Conservation (phyloP, 2,888 invertebrate genomes). For the Ferrisia virgata region DNA sequence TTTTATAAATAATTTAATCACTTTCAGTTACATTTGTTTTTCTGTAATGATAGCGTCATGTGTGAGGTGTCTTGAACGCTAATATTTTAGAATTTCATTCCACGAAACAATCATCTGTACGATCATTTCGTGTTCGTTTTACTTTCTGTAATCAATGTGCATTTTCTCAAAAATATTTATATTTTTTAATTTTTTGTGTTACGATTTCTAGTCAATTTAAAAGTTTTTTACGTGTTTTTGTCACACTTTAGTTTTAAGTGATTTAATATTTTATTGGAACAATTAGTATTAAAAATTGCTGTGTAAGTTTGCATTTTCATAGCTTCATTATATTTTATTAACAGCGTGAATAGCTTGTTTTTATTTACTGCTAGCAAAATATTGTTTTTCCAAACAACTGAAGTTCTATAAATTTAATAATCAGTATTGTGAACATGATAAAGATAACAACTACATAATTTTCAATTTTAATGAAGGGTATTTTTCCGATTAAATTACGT, state of each 20-base stretch:
- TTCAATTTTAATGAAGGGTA: no score
- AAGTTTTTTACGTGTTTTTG: background rate
- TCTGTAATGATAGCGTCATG: no score
- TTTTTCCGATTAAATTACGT: no score
- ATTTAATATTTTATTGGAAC: background rate
- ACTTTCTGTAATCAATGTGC: background rate
- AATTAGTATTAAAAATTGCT: background rate
- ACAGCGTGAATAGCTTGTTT: no score
- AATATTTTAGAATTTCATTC: background rate
- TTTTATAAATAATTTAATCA: no score
- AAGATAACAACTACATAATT: no score
- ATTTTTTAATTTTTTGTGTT: background rate
- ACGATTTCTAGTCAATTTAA: background rate
- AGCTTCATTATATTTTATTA: background rate
- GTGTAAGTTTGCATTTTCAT: background rate
- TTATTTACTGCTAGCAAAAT: no score
- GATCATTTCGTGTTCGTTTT: background rate
- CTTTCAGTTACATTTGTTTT: no score
- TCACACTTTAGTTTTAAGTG: background rate
- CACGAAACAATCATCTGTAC: background rate
- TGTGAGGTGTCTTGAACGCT: background rate
- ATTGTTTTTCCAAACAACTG: no score
- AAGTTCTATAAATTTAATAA: no score
- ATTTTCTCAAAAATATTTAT: background rate
- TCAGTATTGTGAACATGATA: no score